phyloP scores from a whole-genome alignment of 2,888 invertebrate genomes.

The Callimorpha dominula region DNA sequence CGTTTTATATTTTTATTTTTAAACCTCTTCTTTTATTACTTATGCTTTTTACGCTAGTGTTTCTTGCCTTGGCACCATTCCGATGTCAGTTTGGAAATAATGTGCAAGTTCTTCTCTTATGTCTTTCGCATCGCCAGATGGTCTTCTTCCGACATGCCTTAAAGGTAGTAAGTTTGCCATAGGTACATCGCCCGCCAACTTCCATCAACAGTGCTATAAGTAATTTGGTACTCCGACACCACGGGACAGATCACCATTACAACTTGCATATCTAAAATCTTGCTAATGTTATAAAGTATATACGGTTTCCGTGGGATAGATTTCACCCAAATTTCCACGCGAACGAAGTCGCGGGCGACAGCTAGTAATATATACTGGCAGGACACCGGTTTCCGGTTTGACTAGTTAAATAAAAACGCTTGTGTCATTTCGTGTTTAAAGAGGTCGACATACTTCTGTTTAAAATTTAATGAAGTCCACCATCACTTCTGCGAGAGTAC shows the following conservation, averaged over 20 bases:
- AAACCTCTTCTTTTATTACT: constrained; percentile 17
- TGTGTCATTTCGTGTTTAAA: neutral
- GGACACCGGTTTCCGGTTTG: neutral
- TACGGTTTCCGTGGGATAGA: no score
- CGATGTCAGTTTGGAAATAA: constrained; percentile 37
- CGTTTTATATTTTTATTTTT: constrained; percentile 23
- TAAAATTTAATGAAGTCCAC: neutral
- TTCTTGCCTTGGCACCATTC: constrained; percentile 40
- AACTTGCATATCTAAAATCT: no score
- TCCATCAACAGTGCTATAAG: constrained; percentile 36
- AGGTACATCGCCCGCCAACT: constrained; percentile 37
- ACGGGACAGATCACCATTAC: no score
- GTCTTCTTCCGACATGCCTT: constrained; percentile 28
- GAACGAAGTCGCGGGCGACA: no score
- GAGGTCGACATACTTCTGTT: neutral
- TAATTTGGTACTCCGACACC: no score
- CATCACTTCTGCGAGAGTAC: neutral
- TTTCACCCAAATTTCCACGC: no score
- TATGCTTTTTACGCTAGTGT: constrained; percentile 23
- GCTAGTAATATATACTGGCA: no score
- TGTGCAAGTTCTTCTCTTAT: constrained; percentile 29
- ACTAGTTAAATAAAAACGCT: neutral
- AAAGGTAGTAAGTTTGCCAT: constrained; percentile 35
- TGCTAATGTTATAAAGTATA: no score
- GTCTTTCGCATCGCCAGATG: constrained; percentile 37